Evolutionary conservation across 2,888 invertebrate genomes (phyloP).

Genomic region (Hirudinaria manillensis): DNA sequence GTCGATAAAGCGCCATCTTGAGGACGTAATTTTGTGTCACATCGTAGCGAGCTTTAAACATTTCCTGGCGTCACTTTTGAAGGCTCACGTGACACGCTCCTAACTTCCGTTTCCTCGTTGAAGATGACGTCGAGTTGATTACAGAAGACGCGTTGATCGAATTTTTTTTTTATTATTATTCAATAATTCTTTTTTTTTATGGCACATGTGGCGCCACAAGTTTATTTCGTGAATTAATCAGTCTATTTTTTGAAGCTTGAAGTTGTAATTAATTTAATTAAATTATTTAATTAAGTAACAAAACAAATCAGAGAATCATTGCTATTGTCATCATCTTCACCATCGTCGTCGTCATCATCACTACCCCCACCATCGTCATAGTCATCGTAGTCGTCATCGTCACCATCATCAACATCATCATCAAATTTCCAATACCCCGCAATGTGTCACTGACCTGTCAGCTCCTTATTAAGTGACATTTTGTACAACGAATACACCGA

Average conservation of each 20-base stretch:
- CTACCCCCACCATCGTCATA: background rate
- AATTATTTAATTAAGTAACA: no score
- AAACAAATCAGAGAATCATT: no score
- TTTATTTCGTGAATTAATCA: no score
- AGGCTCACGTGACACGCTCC: conserved; percentile 8
- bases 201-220: no score
- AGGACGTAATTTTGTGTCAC: no score
- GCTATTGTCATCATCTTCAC: background rate
- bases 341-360: background rate
- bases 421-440: background rate
- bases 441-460: conserved; percentile 38
- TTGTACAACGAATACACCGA: conserved; percentile 44
- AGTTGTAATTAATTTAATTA: no score
- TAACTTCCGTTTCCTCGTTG: background rate
- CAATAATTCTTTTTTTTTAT: no score
- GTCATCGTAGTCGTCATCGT: background rate
- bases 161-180: no score
- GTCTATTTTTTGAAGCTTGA: no score
- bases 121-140: background rate
- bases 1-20: no score
- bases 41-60: no score
- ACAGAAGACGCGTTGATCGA: background rate
- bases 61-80: no score
- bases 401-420: background rate
- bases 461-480: conserved; percentile 42